Percentiles rank a stretch among this genome's conserved stretches.
These are phyloP conservation scores for Eudasyphora cyanicolor DNA, from an alignment of 2,888 invertebrate genomes.

Conservation along the genomic window DNA sequence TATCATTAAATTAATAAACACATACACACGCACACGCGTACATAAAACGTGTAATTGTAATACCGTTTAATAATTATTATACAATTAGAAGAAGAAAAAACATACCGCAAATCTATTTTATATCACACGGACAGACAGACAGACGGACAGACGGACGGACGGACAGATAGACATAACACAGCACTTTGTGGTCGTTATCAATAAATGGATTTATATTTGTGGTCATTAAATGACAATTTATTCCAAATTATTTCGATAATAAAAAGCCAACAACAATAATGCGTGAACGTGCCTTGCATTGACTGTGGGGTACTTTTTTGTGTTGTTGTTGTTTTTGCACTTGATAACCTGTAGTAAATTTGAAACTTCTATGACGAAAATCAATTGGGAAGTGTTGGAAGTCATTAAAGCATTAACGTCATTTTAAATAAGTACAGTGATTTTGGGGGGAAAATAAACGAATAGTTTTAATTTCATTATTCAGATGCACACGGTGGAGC, in stretches of 20 bases:
- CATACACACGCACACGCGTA: too few relatives aligned
- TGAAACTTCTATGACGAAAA: background rate
- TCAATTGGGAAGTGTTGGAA: background rate
- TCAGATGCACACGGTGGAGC: too few relatives aligned
- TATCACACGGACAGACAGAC: background rate
- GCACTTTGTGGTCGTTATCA: slow-evolving; percentile 3
- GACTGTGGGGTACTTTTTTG: background rate
- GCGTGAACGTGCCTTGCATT: background rate
- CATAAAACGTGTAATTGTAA: background rate
- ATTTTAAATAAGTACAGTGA: too few relatives aligned
- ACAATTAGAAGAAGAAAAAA: background rate
- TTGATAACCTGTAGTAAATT: background rate
- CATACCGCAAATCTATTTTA: slow-evolving; percentile 1
- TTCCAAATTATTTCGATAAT: background rate
- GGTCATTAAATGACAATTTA: slow-evolving; percentile 40
- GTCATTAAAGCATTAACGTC: too few relatives aligned
- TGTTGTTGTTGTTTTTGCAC: background rate
- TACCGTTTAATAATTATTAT: background rate
- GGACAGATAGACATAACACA: background rate
- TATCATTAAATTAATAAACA: background rate
- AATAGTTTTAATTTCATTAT: too few relatives aligned
- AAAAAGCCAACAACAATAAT: slow-evolving; percentile 3
- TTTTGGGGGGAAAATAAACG: too few relatives aligned
- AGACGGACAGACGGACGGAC: background rate
- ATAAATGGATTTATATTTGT: slow-evolving; percentile 37